Evolutionary conservation across 2,113 vertebrate genomes (phyloP).

Genomic region (Gambusia affinis): DNA sequence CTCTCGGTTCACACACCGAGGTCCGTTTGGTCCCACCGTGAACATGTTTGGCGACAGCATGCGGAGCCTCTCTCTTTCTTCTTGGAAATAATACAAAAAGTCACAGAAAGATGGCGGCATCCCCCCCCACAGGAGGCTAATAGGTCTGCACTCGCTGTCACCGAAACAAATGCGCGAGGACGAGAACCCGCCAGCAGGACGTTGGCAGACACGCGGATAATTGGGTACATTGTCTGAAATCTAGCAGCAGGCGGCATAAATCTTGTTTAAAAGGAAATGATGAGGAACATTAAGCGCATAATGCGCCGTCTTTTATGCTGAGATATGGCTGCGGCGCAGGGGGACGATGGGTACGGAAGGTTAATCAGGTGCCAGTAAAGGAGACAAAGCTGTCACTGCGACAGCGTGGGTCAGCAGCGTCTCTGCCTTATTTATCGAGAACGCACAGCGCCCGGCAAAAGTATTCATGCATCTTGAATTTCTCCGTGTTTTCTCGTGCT

Average conservation of each 20-base stretch:
- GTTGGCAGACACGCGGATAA: constrained; percentile 59
- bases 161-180: constrained; percentile 33
- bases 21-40: not conserved
- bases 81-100: constrained; percentile 37
- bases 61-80: constrained; percentile 29
- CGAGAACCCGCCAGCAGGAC: constrained; percentile 36
- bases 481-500: not conserved
- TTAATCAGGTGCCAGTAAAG: constrained; percentile 52
- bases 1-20: not conserved
- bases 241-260: constrained; percentile 29
- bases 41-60: not conserved
- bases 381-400: constrained; percentile 36
- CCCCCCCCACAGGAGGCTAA: constrained; percentile 58
- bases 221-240: constrained; percentile 76
- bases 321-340: constrained; percentile 28
- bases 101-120: constrained; percentile 8
- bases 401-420: constrained; percentile 18
- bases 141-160: constrained; percentile 53
- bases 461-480: not conserved
- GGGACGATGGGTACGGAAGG: constrained; percentile 42
- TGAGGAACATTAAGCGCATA: constrained; percentile 36
- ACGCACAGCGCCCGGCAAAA: not conserved
- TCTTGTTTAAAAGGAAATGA: constrained; percentile 49
- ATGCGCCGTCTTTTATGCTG: constrained; percentile 53
- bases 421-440: constrained; percentile 5